Conservation (phyloP, 2,888 invertebrate genomes). For the Bugula neritina region DNA sequence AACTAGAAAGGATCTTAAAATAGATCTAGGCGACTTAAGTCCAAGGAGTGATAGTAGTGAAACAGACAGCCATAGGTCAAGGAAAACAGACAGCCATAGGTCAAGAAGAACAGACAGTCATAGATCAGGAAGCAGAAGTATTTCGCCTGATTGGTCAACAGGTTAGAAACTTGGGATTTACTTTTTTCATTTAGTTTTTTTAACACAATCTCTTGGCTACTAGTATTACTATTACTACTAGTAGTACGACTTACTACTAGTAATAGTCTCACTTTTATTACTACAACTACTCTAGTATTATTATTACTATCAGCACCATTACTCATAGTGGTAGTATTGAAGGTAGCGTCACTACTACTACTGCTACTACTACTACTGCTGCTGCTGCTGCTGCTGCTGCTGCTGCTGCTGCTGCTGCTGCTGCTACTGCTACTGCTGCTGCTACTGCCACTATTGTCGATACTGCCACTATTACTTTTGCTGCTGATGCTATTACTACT, state of each 20-base stretch:
- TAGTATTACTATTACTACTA: no score
- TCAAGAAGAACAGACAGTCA: slow-evolving; percentile 1
- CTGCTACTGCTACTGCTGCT: not conserved
- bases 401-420: not conserved
- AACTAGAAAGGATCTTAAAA: not conserved
- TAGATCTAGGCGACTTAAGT: not conserved
- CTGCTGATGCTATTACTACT: not conserved
- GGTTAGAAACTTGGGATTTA: no score
- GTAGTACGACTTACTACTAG: no score
- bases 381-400: not conserved
- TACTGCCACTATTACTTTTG: not conserved
- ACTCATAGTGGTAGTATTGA: not conserved
- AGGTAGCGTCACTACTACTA: not conserved
- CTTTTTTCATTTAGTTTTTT: no score
- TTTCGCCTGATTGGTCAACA: slow-evolving; percentile 17
- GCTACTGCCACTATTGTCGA: not conserved
- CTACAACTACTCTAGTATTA: not conserved
- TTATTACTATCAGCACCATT: not conserved
- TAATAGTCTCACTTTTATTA: not conserved
- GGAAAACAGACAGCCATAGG: not conserved
- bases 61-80: not conserved
- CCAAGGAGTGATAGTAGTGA: not conserved
- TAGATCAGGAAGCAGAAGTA: not conserved
- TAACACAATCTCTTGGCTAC: no score
- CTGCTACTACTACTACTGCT: not conserved